A percentile compares a stretch with the other conserved stretches of the same genome.
These are phyloP conservation scores for Telmatherina bonti DNA, from an alignment of 2,797 vertebrate genomes.

Conservation along the genomic window DNA sequence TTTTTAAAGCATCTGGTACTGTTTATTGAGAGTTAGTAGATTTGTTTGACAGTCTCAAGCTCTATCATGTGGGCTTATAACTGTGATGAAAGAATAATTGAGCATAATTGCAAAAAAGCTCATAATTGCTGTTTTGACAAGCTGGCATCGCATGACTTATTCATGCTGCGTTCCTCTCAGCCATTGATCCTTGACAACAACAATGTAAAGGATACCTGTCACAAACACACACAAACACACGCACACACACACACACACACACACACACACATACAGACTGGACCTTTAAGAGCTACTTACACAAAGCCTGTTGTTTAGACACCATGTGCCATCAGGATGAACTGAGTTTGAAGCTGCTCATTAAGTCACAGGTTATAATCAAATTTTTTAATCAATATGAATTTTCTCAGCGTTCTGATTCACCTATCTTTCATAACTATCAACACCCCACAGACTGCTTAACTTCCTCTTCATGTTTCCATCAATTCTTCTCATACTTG, in stretches of 20 bases:
- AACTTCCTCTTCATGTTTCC: conserved; percentile 12
- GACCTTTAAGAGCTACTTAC: neutral
- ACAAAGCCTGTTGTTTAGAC: neutral
- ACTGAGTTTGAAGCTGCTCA: neutral
- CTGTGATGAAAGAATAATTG: neutral
- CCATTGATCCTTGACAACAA: neutral
- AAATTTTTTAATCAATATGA: neutral
- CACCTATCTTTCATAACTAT: neutral
- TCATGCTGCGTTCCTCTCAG: conserved; percentile 11
- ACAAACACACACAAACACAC: conserved; percentile 13
- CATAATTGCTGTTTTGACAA: neutral
- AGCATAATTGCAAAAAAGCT: conserved; percentile 4
- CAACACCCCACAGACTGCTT: conserved; percentile 3
- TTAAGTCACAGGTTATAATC: neutral
- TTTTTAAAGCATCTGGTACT: too few species aligned
- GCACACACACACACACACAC: too few species aligned
- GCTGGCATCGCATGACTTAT: neutral
- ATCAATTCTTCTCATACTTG: conserved; percentile 66
- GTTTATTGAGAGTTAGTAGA: neutral
- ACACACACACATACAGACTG: too few species aligned
- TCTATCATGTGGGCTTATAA: neutral
- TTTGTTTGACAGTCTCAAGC: neutral
- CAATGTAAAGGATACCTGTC: neutral
- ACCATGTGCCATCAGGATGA: neutral
- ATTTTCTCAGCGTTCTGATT: neutral